Percentiles rank a stretch among this genome's conserved stretches.
These are phyloP conservation scores for Drosophila ochracea DNA, from an alignment of 2,888 invertebrate genomes.

Conservation along the genomic window DNA sequence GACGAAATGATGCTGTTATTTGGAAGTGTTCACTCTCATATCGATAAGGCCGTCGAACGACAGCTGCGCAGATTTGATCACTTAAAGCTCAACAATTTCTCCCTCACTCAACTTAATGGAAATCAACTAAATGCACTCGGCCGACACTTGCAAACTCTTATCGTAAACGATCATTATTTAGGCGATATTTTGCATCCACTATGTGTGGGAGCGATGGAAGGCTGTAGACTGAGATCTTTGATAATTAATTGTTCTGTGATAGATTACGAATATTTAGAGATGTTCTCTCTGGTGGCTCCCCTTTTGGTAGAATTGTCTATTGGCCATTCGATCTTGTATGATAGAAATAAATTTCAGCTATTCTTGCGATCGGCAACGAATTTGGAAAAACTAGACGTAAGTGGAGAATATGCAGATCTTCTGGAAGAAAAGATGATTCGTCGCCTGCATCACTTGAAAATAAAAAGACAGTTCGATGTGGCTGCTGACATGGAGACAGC, in stretches of 20 bases:
- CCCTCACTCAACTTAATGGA: neutral
- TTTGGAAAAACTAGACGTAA: conserved; percentile 34
- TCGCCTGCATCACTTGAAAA: conserved; percentile 25
- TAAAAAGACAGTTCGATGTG: conserved; percentile 28
- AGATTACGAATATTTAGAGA: conserved; percentile 22
- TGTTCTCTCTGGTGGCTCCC: conserved; percentile 30
- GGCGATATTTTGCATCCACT: conserved; percentile 56
- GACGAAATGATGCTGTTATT: neutral
- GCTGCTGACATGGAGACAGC: conserved; percentile 13
- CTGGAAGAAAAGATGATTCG: conserved; percentile 33
- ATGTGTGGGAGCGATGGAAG: conserved; percentile 39
- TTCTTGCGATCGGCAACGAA: conserved; percentile 40
- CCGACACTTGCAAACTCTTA: conserved; percentile 13
- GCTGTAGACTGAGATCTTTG: conserved; percentile 32
- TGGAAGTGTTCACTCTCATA: neutral
- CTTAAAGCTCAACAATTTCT: neutral
- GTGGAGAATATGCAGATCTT: conserved; percentile 27
- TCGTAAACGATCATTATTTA: conserved; percentile 57
- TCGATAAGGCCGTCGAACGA: neutral
- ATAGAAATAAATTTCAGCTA: conserved; percentile 30
- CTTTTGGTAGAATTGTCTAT: conserved; percentile 44
- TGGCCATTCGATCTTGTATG: conserved; percentile 37
- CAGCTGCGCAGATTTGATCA: neutral
- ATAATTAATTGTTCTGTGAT: conserved; percentile 48
- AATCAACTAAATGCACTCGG: neutral